These are phyloP conservation scores for Drosophila falleni DNA, from an alignment of 2,888 invertebrate genomes.

Conservation along the genomic window DNA sequence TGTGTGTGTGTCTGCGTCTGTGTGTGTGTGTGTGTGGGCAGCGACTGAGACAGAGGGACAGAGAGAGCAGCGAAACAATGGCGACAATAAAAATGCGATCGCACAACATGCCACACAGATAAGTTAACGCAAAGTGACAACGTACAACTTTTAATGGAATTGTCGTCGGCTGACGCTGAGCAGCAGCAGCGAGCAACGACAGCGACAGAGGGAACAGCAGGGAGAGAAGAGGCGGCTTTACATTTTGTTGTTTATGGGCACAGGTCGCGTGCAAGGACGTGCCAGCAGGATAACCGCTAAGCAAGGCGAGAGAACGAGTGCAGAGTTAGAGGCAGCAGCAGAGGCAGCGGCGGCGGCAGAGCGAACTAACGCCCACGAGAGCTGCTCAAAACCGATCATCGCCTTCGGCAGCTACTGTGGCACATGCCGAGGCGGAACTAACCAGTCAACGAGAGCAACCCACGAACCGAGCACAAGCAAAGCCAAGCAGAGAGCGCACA, in stretches of 20 bases:
- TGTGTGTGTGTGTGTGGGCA: conserved; percentile 59
- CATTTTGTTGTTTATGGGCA: conserved; percentile 55
- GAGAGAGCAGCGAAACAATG: conserved; percentile 68
- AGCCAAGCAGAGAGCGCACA: conserved; percentile 12
- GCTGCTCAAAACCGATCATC: conserved; percentile 56
- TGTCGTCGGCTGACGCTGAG: conserved; percentile 68
- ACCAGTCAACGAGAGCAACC: conserved; percentile 67
- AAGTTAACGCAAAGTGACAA: conserved; percentile 81
- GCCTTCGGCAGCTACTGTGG: conserved; percentile 77
- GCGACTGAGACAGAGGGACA: no score
- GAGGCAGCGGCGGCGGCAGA: conserved; percentile 5
- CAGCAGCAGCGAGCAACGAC: conserved; percentile 6
- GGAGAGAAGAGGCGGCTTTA: conserved; percentile 16
- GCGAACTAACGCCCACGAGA: conserved; percentile 66
- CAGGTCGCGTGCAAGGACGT: conserved; percentile 69
- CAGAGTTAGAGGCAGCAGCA: not conserved
- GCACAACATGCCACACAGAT: conserved; percentile 77
- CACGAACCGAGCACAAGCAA: conserved; percentile 17
- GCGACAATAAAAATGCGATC: conserved; percentile 83
- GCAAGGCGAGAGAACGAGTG: conserved; percentile 1
- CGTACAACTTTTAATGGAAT: conserved; percentile 82
- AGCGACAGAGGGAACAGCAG: not conserved
- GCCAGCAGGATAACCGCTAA: conserved; percentile 44
- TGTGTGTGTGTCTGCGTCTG: conserved; percentile 25
- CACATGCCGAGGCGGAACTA: conserved; percentile 80